Conservation (phyloP, 2,113 vertebrate species). For the Brachyhypopomus occidentalis region DNA sequence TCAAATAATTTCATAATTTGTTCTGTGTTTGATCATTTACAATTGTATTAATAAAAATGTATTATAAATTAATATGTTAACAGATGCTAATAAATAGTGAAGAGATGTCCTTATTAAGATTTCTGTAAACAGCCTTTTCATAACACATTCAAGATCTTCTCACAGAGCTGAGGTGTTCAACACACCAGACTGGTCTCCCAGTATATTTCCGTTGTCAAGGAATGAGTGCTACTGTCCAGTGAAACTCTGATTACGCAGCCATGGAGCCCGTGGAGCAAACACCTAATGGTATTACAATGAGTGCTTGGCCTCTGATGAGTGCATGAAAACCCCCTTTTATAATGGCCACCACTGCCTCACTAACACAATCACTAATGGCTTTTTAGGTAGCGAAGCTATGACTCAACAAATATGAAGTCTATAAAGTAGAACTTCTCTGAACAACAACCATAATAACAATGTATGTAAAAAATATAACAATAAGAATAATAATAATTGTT, state of each 20-base stretch:
- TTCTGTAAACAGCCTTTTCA: background rate
- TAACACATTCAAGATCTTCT: background rate
- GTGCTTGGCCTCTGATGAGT: constrained; percentile 30
- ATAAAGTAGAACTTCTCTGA: background rate
- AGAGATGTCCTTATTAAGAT: background rate
- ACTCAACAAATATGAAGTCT: constrained; percentile 11
- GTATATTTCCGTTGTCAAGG: constrained; percentile 27
- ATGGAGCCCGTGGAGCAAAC: constrained; percentile 29
- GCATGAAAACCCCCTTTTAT: no score
- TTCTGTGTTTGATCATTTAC: no score
- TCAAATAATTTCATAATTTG: no score
- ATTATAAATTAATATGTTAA: no score
- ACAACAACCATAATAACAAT: no score
- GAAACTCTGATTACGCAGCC: constrained; percentile 24
- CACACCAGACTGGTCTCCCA: background rate
- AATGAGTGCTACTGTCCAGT: constrained; percentile 7
- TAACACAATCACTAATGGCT: constrained; percentile 28
- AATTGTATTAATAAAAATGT: no score
- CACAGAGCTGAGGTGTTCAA: background rate
- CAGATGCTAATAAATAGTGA: background rate
- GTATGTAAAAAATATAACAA: no score
- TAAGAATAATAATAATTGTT: no score
- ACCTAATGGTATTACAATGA: constrained; percentile 42
- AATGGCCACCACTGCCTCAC: background rate
- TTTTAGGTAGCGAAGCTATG: constrained; percentile 20